Evolutionary conservation across 1,140 invertebrate species (phyloP).

Genomic region (Phenacoccus solenopsis): DNA sequence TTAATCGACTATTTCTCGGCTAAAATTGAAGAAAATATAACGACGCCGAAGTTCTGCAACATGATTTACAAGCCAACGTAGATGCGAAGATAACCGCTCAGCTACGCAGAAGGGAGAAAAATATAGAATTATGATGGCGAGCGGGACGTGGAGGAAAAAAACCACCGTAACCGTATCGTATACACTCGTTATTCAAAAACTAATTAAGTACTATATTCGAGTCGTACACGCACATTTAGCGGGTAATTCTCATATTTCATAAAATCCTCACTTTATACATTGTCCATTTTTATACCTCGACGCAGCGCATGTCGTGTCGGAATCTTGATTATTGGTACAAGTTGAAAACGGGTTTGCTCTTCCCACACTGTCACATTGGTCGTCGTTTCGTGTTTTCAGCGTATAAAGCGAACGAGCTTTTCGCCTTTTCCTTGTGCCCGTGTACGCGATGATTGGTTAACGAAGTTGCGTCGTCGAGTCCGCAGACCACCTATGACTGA

Average conservation of each 20-base stretch:
- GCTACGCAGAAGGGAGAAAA: too few relatives aligned
- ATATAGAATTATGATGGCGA: too few relatives aligned
- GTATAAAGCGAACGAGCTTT: neutral
- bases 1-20: too few relatives aligned
- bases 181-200: neutral
- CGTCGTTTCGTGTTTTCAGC: neutral
- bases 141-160: too few relatives aligned
- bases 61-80: too few relatives aligned
- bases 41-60: too few relatives aligned
- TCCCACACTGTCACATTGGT: neutral
- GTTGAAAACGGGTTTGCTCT: neutral
- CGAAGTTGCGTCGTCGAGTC: too few relatives aligned
- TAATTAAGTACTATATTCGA: neutral
- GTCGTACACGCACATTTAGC: neutral
- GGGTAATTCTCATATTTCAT: neutral
- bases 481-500: too few relatives aligned
- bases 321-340: neutral
- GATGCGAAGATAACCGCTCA: too few relatives aligned
- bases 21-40: too few relatives aligned
- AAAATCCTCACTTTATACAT: neutral
- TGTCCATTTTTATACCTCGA: neutral
- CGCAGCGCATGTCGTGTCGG: neutral
- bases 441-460: too few relatives aligned
- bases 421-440: neutral
- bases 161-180: too few relatives aligned